Evolutionary conservation across 1,140 invertebrate genomes (phyloP).

Genomic region (Luehdorfia chinensis): DNA sequence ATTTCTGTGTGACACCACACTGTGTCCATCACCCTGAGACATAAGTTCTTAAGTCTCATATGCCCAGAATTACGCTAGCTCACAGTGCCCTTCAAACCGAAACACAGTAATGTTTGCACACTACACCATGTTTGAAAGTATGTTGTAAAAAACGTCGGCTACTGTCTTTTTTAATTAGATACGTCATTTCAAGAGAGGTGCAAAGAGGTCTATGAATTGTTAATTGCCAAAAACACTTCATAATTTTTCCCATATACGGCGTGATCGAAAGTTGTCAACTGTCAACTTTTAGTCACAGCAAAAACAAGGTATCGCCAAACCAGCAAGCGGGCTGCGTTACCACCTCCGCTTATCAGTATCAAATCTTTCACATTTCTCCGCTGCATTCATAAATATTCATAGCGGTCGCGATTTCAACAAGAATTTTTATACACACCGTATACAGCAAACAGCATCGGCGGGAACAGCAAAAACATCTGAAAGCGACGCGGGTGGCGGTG

Average conservation of each 20-base stretch:
- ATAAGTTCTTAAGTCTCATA: too few species aligned
- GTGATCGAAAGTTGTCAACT: slow-evolving; percentile 11
- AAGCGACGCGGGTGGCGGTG: neutral
- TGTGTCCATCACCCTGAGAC: too few species aligned
- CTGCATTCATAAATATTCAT: slow-evolving; percentile 46
- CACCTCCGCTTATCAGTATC: slow-evolving; percentile 31
- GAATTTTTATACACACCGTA: slow-evolving; percentile 43
- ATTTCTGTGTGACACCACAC: too few species aligned
- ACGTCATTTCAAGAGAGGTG: too few species aligned
- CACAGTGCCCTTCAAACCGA: too few species aligned
- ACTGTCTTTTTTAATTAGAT: too few species aligned
- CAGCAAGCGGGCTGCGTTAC: slow-evolving; percentile 11
- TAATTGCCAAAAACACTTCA: neutral
- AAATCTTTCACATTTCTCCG: slow-evolving; percentile 39
- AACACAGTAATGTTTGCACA: too few species aligned
- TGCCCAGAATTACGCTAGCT: too few species aligned
- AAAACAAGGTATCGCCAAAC: slow-evolving; percentile 36
- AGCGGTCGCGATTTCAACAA: slow-evolving; percentile 26
- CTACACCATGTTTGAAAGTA: too few species aligned
- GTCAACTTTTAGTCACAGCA: slow-evolving; percentile 12
- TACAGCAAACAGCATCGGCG: slow-evolving; percentile 21
- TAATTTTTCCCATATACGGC: slow-evolving; percentile 2
- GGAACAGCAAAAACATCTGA: slow-evolving; percentile 23
- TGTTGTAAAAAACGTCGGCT: too few species aligned
- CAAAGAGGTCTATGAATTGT: slow-evolving; percentile 5